Percentiles rank a stretch among this genome's conserved stretches.
Evolutionary conservation across 2,888 invertebrate genomes (phyloP).

Genomic region (Ochropacha duplaris): DNA sequence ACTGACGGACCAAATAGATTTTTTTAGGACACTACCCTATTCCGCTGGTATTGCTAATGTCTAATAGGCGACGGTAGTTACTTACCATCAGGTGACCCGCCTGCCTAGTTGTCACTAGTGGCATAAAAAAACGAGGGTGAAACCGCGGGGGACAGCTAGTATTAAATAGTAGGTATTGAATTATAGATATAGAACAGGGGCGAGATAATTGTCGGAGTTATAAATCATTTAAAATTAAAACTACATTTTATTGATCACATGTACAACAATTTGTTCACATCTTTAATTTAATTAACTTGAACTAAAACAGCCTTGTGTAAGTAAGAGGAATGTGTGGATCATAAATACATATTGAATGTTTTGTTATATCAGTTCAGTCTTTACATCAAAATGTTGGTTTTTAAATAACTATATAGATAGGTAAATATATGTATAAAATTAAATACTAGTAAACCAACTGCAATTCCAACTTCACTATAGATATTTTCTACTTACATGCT

Average conservation of each 20-base stretch:
- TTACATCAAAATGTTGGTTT: constrained; percentile 45
- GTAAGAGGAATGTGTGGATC: constrained; percentile 71
- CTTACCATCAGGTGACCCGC: too few species aligned
- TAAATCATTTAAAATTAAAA: constrained; percentile 24
- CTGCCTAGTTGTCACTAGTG: too few species aligned
- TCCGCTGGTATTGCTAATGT: too few species aligned
- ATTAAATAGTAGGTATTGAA: too few species aligned
- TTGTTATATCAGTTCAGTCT: constrained; percentile 66
- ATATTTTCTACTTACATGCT: constrained; percentile 19
- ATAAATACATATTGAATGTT: constrained; percentile 35
- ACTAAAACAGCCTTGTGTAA: constrained; percentile 71
- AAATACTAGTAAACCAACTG: constrained; percentile 11
- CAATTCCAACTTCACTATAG: constrained; percentile 24
- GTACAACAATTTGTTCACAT: constrained; percentile 72
- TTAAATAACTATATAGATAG: constrained; percentile 31
- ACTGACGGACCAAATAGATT: too few species aligned
- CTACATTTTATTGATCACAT: constrained; percentile 62
- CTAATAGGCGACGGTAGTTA: too few species aligned
- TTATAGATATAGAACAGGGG: too few species aligned
- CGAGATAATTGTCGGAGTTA: too few species aligned
- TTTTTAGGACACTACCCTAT: too few species aligned
- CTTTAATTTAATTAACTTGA: constrained; percentile 51
- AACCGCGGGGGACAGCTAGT: too few species aligned
- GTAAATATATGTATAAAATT: constrained; percentile 23
- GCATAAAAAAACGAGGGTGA: too few species aligned